These are phyloP conservation scores for Tarsius wallacei DNA, from an alignment of 2,797 vertebrate genomes.

Conservation along the genomic window DNA sequence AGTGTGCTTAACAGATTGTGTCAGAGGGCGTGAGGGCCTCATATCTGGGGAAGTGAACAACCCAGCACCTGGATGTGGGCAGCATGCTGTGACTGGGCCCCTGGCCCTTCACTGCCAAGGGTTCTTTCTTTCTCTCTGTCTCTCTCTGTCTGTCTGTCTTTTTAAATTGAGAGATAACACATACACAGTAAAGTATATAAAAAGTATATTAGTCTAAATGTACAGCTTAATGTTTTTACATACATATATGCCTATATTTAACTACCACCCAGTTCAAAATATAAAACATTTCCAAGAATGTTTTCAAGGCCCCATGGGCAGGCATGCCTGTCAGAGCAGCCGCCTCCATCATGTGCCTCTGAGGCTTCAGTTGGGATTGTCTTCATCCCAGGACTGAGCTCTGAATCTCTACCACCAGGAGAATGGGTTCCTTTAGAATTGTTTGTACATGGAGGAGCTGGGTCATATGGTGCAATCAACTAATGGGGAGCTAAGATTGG, in stretches of 20 bases:
- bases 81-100: slow-evolving; percentile 68
- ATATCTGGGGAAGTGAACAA: slow-evolving; percentile 82
- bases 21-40: slow-evolving; percentile 76
- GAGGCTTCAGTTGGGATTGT: not conserved
- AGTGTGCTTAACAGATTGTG: slow-evolving; percentile 86
- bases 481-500: not conserved
- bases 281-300: slow-evolving; percentile 35
- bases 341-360: not conserved
- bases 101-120: slow-evolving; percentile 55
- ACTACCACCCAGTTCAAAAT: slow-evolving; percentile 34
- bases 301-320: slow-evolving; percentile 9
- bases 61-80: slow-evolving; percentile 76
- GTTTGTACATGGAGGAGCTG: not conserved
- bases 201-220: not conserved
- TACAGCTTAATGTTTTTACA: slow-evolving; percentile 57
- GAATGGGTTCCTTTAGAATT: not conserved
- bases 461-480: not conserved
- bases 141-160: slow-evolving; percentile 16
- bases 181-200: not conserved
- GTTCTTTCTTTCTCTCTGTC: not conserved
- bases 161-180: slow-evolving; percentile 42
- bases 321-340: slow-evolving; percentile 1
- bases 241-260: not conserved
- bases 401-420: not conserved
- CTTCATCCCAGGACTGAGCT: slow-evolving; percentile 7